These are phyloP conservation scores for Rissa tridactyla DNA, from an alignment of 2,113 vertebrate species.

Conservation along the genomic window DNA sequence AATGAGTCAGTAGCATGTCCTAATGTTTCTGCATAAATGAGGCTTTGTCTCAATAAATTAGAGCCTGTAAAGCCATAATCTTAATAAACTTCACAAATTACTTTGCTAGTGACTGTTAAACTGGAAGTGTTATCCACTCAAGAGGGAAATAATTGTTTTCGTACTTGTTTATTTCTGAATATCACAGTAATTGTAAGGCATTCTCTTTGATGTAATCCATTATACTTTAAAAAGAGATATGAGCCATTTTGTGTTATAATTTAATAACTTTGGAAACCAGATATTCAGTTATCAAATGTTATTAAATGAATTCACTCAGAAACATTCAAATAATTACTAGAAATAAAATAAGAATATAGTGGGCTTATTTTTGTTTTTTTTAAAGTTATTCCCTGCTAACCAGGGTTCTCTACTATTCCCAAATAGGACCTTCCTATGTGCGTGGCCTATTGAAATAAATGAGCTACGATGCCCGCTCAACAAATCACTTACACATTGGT, in stretches of 20 bases:
- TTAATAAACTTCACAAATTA: constrained; percentile 60
- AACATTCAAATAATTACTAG: neutral
- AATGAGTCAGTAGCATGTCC: constrained; percentile 19
- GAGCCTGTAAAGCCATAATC: constrained; percentile 36
- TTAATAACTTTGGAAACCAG: neutral
- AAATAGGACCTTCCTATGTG: neutral
- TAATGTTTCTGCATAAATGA: constrained; percentile 35
- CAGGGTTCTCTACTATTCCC: neutral
- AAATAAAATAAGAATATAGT: neutral
- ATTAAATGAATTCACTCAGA: neutral
- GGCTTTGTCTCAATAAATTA: constrained; percentile 51
- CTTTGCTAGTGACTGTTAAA: constrained; percentile 34
- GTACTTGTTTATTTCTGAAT: constrained; percentile 45
- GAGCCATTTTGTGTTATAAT: neutral
- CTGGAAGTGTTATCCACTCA: constrained; percentile 24
- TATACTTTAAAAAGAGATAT: neutral
- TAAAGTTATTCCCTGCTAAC: neutral
- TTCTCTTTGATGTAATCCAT: neutral
- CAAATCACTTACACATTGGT: neutral
- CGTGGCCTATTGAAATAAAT: neutral
- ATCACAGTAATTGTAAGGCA: neutral
- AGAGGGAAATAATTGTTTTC: constrained; percentile 33
- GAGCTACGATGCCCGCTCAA: neutral
- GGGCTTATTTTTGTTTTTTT: neutral
- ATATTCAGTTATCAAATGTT: neutral